A percentile compares a stretch with the other conserved stretches of the same genome.
These are phyloP conservation scores for Drosophila albomicans DNA, from an alignment of 1,140 invertebrate species.

Conservation along the genomic window DNA sequence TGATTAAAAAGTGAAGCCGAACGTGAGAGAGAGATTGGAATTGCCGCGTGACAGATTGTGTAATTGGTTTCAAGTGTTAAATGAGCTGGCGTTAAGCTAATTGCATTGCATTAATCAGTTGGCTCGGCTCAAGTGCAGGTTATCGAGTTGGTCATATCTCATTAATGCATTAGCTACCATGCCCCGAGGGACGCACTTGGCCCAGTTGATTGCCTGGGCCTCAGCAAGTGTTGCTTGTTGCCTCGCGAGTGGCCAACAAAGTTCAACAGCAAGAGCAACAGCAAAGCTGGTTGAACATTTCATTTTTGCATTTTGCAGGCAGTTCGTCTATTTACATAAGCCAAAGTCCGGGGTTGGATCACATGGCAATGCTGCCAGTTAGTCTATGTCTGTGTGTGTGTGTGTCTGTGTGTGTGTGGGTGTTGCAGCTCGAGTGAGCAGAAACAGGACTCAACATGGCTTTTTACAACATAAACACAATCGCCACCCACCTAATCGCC, in stretches of 20 bases:
- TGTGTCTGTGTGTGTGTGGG: neutral
- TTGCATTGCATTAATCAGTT: conserved; percentile 59
- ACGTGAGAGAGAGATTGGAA: neutral
- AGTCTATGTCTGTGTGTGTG: neutral
- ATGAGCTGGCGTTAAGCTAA: conserved; percentile 48
- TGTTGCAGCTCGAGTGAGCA: conserved; percentile 8
- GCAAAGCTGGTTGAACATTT: conserved; percentile 18
- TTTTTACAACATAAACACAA: neutral
- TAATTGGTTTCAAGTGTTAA: conserved; percentile 42
- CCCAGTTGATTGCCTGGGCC: conserved; percentile 4
- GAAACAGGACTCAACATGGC: neutral
- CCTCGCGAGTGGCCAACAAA: neutral
- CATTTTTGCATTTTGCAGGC: conserved; percentile 10
- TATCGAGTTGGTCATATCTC: conserved; percentile 16
- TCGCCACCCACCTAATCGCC: neutral
- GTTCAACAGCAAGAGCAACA: conserved; percentile 5
- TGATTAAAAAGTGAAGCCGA: conserved; percentile 11
- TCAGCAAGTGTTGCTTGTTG: neutral
- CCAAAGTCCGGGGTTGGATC: neutral
- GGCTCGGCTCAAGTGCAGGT: neutral
- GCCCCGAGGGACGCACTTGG: neutral
- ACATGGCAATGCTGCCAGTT: neutral
- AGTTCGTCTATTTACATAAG: conserved; percentile 11
- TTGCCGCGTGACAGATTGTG: conserved; percentile 15
- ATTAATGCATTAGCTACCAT: conserved; percentile 15